Base-by-base conservation (phyloP, 1,140 invertebrate species). In the Camponotus vicinus region DNA sequence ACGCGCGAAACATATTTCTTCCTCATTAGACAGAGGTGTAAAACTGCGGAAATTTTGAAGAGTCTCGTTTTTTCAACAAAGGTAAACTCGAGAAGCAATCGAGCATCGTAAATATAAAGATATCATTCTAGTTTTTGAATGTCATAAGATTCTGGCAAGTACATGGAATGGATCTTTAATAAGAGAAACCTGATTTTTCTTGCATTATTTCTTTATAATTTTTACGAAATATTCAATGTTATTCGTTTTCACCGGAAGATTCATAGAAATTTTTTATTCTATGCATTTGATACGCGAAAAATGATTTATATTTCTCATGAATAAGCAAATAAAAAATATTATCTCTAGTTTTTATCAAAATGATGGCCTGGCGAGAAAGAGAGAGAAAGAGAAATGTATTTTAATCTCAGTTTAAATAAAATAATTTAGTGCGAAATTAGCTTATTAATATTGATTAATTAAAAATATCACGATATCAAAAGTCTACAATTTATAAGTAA, bases 1-100 rank as follows among this genome's bases (percentile, higher is more conserved):
- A 37, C 37, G 7, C 5, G 15, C 49, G 15, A 52, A 52, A 52
- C 49, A 11, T n/a, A 45, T 45, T 45, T 73, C 69, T 83, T 75
- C 3, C 27, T 75, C 79, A 34, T 83, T 73, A 73, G 55, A 61
- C 6, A 71, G 32, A 42, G 42, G 61, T 18, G 21, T 8, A 34
- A 18, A 18, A 63, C 11, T 7, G 13, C 57, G 37, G 37, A 75
- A 73, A 40, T 11, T 61, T 61, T 61, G 32, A 5, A 34, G 27
- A 83, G 37, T 59, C 27, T 71, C 4, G 7, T 42, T 75, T 45
- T 52, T 18, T 75, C 27, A 37, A 73, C 13, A 21, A 45, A 73
- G 75, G 49, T 83, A 49, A 61, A 73, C 27, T 63, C 15, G 8
- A 34, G 61, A 73, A 6, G n/a, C 34, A 59, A 18, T 18, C 37